Conservation (phyloP, 2,888 invertebrate genomes). For the Mamestra brassicae region DNA sequence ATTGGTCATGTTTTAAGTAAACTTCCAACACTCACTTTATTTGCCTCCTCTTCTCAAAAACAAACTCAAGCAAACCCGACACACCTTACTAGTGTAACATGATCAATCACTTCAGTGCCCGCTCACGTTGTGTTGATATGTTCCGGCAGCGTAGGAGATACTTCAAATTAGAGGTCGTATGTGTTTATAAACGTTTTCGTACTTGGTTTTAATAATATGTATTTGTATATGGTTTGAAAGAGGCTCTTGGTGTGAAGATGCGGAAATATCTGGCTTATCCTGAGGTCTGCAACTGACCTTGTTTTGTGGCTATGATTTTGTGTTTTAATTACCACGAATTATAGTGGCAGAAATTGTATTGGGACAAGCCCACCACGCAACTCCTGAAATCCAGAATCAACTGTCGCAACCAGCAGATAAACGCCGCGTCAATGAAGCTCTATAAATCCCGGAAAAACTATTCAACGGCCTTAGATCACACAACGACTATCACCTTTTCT, state of each 20-base stretch:
- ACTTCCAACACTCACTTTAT: background rate
- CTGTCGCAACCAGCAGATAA: background rate
- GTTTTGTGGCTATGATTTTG: background rate
- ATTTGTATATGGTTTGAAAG: constrained; percentile 17
- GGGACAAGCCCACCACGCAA: background rate
- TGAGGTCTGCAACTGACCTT: background rate
- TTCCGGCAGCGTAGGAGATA: constrained; percentile 63
- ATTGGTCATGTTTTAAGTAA: background rate
- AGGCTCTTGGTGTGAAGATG: background rate
- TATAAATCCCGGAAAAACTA: background rate
- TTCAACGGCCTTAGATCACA: too few relatives aligned
- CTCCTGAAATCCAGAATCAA: background rate
- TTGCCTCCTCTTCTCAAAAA: background rate
- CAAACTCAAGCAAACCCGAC: constrained; percentile 16
- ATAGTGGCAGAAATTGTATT: too few relatives aligned
- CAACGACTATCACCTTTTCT: too few relatives aligned
- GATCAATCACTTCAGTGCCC: constrained; percentile 49
- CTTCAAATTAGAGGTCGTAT: constrained; percentile 43
- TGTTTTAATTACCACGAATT: too few relatives aligned
- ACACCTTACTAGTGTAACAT: constrained; percentile 16
- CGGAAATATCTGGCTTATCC: background rate
- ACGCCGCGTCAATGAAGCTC: background rate
- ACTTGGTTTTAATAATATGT: constrained; percentile 45
- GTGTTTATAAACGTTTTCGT: constrained; percentile 4
- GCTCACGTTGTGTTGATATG: constrained; percentile 38